phyloP scores from a whole-genome alignment of 1,140 invertebrate species.

The Halotydeus destructor region DNA sequence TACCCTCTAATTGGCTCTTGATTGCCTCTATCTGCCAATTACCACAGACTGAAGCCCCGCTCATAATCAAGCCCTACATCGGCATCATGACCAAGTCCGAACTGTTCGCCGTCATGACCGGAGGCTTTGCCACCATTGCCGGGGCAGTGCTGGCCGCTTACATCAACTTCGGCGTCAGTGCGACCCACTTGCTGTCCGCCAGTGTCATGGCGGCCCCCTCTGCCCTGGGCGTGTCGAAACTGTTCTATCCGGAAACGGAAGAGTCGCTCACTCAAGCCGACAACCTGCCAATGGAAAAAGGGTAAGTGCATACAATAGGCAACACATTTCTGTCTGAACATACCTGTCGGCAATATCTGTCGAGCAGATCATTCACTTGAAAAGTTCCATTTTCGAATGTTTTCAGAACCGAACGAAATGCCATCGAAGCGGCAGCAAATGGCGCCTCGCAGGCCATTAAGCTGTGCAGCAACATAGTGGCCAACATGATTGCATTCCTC shows the following conservation, averaged over 20 bases:
- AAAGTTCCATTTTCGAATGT: neutral
- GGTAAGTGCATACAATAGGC: conserved; percentile 17
- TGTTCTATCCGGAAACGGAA: conserved; percentile 73
- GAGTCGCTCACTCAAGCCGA: conserved; percentile 43
- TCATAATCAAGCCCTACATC: conserved; percentile 70
- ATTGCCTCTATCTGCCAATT: neutral
- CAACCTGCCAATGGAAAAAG: conserved; percentile 26
- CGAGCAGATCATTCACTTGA: neutral
- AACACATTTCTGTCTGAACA: neutral
- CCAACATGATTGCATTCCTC: conserved; percentile 77
- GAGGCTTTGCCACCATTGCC: conserved; percentile 83
- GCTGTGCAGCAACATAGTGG: conserved; percentile 66
- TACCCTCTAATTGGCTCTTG: conserved; percentile 5
- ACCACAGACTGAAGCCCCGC: conserved; percentile 58
- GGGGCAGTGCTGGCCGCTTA: conserved; percentile 82
- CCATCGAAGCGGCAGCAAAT: conserved; percentile 66
- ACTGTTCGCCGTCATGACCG: conserved; percentile 73
- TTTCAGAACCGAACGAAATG: conserved; percentile 48
- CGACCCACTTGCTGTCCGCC: conserved; percentile 45
- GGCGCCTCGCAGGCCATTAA: conserved; percentile 58
- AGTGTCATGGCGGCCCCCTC: conserved; percentile 88
- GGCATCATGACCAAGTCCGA: conserved; percentile 64
- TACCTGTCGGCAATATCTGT: neutral
- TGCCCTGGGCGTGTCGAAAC: conserved; percentile 63
- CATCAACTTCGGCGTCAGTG: conserved; percentile 62